phyloP scores from a whole-genome alignment of 1,140 invertebrate species.

The Achroia grisella region DNA sequence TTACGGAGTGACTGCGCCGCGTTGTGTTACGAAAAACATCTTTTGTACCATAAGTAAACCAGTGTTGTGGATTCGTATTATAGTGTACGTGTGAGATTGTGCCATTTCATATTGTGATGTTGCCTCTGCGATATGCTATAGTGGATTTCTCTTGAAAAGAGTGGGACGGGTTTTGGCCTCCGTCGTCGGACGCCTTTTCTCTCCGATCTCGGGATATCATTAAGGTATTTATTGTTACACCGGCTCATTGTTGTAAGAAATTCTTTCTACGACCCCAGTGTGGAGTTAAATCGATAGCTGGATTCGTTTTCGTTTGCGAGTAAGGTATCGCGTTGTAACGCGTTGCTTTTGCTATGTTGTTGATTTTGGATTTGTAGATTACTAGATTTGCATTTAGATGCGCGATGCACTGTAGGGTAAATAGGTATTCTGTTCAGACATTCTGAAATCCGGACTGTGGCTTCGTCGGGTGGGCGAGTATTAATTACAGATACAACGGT shows the following conservation, averaged over 20 bases:
- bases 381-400: slow-evolving; percentile 62
- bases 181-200: slow-evolving; percentile 60
- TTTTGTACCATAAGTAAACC: slow-evolving; percentile 56
- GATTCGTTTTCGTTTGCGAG: slow-evolving; percentile 38
- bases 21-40: slow-evolving; percentile 65
- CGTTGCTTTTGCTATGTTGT: slow-evolving; percentile 34
- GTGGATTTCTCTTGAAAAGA: slow-evolving; percentile 65
- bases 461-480: slow-evolving; percentile 37
- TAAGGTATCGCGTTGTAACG: slow-evolving; percentile 30
- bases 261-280: slow-evolving; percentile 57
- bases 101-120: slow-evolving; percentile 57
- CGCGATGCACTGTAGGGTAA: slow-evolving; percentile 25
- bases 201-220: slow-evolving; percentile 68
- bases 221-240: slow-evolving; percentile 73
- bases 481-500: slow-evolving; percentile 59
- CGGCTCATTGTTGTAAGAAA: slow-evolving; percentile 68
- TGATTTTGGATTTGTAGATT: slow-evolving; percentile 43
- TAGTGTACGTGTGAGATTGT: slow-evolving; percentile 63
- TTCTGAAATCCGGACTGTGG: slow-evolving; percentile 30
- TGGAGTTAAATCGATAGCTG: slow-evolving; percentile 62
- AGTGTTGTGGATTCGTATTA: slow-evolving; percentile 58
- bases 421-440: slow-evolving; percentile 16
- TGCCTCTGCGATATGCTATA: slow-evolving; percentile 46
- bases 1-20: slow-evolving; percentile 22
- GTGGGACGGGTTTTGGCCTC: slow-evolving; percentile 51